phyloP scores from a whole-genome alignment of 2,113 vertebrate species.

The Microcebus murinus region DNA sequence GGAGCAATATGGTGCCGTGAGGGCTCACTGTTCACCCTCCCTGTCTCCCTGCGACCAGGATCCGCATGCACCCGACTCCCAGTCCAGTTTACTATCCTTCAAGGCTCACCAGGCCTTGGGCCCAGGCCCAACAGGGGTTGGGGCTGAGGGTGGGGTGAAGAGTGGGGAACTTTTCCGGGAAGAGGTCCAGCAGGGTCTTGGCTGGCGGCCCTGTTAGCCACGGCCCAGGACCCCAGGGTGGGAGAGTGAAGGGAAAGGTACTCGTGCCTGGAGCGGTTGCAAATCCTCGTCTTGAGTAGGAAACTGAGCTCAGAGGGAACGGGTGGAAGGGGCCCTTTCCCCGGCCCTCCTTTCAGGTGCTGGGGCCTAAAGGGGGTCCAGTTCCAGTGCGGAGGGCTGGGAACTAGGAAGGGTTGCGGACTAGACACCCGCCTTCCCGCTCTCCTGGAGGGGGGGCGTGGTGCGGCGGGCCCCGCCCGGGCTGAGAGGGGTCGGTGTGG shows the following conservation, averaged over 20 bases:
- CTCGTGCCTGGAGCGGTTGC: not conserved
- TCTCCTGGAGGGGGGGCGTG: not conserved
- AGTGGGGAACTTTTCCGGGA: conserved; percentile 34
- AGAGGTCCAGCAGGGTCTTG: conserved; percentile 49
- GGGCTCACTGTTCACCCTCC: not conserved
- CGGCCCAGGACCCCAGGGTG: conserved; percentile 48
- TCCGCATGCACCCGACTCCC: not conserved
- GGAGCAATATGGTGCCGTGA: conserved; percentile 41
- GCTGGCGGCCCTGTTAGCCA: not conserved
- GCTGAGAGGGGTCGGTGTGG: not conserved
- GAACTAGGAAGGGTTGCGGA: not conserved
- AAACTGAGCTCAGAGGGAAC: not conserved
- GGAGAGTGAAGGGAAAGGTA: conserved; percentile 54
- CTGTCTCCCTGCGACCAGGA: not conserved
- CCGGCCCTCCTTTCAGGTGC: conserved; percentile 43
- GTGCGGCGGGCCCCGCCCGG: not conserved
- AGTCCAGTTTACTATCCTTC: not conserved
- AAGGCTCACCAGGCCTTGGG: conserved; percentile 28
- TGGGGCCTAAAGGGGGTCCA: conserved; percentile 43
- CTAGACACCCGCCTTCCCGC: conserved; percentile 55
- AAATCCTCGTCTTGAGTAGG: not conserved
- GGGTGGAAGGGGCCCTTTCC: not conserved
- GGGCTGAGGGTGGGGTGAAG: not conserved
- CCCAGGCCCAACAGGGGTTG: not conserved
- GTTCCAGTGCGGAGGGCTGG: conserved; percentile 8